Conservation (phyloP, 1,140 invertebrate genomes). For the Zaprionus tsacasi region DNA sequence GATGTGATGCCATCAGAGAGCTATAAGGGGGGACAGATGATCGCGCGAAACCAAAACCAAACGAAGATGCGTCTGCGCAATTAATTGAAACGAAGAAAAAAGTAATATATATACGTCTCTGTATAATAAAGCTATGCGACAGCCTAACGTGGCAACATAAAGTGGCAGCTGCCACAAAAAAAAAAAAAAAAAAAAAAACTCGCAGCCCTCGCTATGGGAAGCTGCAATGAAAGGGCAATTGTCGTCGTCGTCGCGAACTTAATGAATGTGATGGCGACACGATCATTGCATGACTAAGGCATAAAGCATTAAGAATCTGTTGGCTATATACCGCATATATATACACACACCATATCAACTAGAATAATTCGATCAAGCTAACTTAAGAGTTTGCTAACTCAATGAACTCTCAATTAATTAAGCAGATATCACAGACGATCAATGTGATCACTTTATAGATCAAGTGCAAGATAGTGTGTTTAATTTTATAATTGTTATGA, state of each 20-base stretch:
- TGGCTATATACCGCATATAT: background rate
- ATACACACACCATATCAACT: background rate
- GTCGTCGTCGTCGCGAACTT: background rate
- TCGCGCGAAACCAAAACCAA: conserved; percentile 21
- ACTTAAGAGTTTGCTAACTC: background rate
- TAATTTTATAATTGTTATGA: too few relatives aligned
- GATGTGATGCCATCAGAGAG: conserved; percentile 12
- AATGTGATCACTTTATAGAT: background rate
- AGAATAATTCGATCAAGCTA: conserved; percentile 25
- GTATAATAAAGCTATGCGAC: conserved; percentile 22
- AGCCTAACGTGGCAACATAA: conserved; percentile 32
- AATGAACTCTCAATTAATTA: background rate
- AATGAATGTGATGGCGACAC: conserved; percentile 18
- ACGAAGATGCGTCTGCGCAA: conserved; percentile 55
- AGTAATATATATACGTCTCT: background rate
- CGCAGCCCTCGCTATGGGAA: conserved; percentile 16
- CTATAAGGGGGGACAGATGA: background rate
- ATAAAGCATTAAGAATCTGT: conserved; percentile 16
- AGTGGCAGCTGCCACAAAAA: conserved; percentile 27
- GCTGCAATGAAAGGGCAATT: conserved; percentile 9
- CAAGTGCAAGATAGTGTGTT: too few relatives aligned
- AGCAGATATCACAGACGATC: background rate
- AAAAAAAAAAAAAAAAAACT: conserved; percentile 10
- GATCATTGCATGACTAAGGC: conserved; percentile 16
- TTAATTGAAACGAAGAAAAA: conserved; percentile 47